These are phyloP conservation scores for Mohoua ochrocephala DNA, from an alignment of 2,113 vertebrate species.

Conservation along the genomic window DNA sequence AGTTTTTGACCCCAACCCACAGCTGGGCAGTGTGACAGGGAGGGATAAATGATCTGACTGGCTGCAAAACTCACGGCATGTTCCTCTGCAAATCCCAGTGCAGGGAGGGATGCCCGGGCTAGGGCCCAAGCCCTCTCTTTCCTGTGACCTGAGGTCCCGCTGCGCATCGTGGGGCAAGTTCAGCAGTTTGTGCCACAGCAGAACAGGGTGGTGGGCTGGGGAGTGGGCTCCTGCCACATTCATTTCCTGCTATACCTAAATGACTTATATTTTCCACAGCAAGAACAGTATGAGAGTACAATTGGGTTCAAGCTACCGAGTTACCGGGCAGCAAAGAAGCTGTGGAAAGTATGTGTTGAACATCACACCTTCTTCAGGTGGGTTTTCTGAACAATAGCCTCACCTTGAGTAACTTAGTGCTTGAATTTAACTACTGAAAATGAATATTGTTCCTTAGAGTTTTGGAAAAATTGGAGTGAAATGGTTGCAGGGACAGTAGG, in stretches of 20 bases:
- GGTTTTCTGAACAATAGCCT: not conserved
- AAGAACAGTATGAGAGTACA: conserved; percentile 94
- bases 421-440: not conserved
- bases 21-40: not conserved
- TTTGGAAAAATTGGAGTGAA: not conserved
- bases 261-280: conserved; percentile 61
- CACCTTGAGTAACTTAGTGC: no score
- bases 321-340: conserved; percentile 94
- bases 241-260: not conserved
- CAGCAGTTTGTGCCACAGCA: not conserved
- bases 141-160: not conserved
- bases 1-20: fast-evolving
- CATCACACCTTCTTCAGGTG: conserved; percentile 99
- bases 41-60: not conserved
- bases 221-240: not conserved
- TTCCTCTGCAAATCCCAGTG: not conserved
- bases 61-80: fast-evolving
- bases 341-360: conserved; percentile 99
- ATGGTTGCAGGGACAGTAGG: not conserved
- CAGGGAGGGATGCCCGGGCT: fast-evolving
- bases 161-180: not conserved
- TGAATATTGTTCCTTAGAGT: not conserved
- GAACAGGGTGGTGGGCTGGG: not conserved
- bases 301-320: conserved; percentile 98
- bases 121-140: not conserved